Percentiles rank a stretch among this genome's conserved stretches.
These are phyloP conservation scores for Adelognathus sp. DNA, from an alignment of 2,888 invertebrate species.

Conservation along the genomic window DNA sequence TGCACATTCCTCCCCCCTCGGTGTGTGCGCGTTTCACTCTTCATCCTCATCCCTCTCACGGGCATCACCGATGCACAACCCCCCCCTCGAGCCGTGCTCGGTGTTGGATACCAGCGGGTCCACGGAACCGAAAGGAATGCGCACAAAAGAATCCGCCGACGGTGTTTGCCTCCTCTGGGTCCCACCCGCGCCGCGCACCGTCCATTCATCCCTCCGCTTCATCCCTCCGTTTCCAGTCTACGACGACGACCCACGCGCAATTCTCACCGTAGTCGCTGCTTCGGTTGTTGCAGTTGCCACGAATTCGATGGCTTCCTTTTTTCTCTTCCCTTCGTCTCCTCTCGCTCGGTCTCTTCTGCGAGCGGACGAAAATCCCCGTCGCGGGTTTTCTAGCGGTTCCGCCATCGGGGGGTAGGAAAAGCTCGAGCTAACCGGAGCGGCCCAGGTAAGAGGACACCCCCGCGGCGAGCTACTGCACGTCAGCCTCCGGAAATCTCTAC, in stretches of 20 bases:
- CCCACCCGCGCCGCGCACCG: slow-evolving; percentile 58
- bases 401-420: neutral
- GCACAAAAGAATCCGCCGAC: slow-evolving; percentile 78
- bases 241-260: neutral
- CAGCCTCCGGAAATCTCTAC: slow-evolving; percentile 79
- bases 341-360: too few species aligned
- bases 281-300: too few species aligned
- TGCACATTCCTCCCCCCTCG: neutral
- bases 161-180: slow-evolving; percentile 8
- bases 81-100: slow-evolving; percentile 5
- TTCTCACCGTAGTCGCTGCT: slow-evolving; percentile 68
- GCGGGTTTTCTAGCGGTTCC: too few species aligned
- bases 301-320: too few species aligned
- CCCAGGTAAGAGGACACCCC: slow-evolving; percentile 77
- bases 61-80: neutral
- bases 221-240: slow-evolving; percentile 15
- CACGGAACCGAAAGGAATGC: slow-evolving; percentile 71
- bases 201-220: slow-evolving; percentile 75
- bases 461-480: slow-evolving; percentile 66
- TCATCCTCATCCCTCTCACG: neutral
- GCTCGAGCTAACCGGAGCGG: neutral
- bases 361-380: too few species aligned
- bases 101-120: slow-evolving; percentile 18
- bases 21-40: neutral
- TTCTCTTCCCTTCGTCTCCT: too few species aligned